A percentile compares a stretch with the other conserved stretches of the same genome.
These are phyloP conservation scores for Scaptomyza graminum DNA, from an alignment of 1,140 invertebrate genomes.

Conservation along the genomic window DNA sequence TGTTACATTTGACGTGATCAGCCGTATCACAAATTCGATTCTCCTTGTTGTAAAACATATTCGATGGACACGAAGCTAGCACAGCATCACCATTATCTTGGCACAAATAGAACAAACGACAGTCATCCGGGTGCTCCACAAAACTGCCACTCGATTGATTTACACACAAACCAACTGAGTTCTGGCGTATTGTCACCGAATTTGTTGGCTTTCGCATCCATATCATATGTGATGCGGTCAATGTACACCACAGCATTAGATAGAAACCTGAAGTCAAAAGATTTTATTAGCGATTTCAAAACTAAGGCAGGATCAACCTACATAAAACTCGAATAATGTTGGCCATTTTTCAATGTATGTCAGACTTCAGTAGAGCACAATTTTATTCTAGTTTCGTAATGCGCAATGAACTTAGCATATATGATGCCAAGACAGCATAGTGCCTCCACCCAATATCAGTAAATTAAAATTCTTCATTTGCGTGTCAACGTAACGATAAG, in stretches of 20 bases:
- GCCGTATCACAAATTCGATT: slow-evolving; percentile 70
- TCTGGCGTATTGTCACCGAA: slow-evolving; percentile 70
- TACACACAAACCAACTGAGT: slow-evolving; percentile 44
- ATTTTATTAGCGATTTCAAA: not conserved
- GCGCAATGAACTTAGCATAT: slow-evolving; percentile 61
- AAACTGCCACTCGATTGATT: slow-evolving; percentile 69
- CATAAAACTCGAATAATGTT: not conserved
- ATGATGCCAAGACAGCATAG: slow-evolving; percentile 46
- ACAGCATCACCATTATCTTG: slow-evolving; percentile 72
- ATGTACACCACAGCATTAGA: slow-evolving; percentile 3
- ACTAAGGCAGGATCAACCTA: slow-evolving; percentile 34
- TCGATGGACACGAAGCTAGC: slow-evolving; percentile 68
- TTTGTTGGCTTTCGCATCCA: slow-evolving; percentile 62
- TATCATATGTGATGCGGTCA: slow-evolving; percentile 1
- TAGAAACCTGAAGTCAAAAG: slow-evolving; percentile 9
- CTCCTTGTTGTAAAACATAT: slow-evolving; percentile 71
- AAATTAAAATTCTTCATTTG: slow-evolving; percentile 75
- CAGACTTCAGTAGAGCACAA: slow-evolving; percentile 56
- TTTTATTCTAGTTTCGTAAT: slow-evolving; percentile 75
- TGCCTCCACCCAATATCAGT: slow-evolving; percentile 56
- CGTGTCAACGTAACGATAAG: slow-evolving; percentile 64
- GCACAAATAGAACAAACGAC: slow-evolving; percentile 71
- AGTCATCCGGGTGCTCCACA: slow-evolving; percentile 67
- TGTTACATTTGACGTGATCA: slow-evolving; percentile 61
- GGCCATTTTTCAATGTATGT: slow-evolving; percentile 39